Evolutionary conservation across 2,888 invertebrate genomes (phyloP), one percentile per base, ranked within the genome.

Genomic region (Acrobasis consociella): DNA sequence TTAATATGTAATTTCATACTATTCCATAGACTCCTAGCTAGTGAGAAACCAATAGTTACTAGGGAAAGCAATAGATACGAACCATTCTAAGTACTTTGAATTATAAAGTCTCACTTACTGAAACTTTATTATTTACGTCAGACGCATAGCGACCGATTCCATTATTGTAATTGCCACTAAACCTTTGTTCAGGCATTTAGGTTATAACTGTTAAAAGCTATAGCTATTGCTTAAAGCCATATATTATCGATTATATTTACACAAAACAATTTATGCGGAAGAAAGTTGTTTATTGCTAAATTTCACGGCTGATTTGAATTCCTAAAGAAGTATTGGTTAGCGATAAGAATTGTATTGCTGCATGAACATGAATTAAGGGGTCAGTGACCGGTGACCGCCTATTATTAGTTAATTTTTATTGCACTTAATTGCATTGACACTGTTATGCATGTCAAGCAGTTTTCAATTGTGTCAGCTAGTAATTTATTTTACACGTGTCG

Each of bases 351-450:
- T 65, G 67, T 75, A 72, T 77, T 74, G 72, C 70, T 72, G 70
- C 68, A 78, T 84, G 82, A 76, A 76, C 76, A 84, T 83, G 80
- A 81, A 87, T 86, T 82, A 82, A 65, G 55, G 67, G 75, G 88
- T 78, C 82, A 75, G 72, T 67, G 85, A 81, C 83, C 86, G 72
- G 64, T 69, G 70, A 69, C 68, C 64, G 60, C 65, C 70, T 71
- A 72, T 78, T 76, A 69, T 80, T 80, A 76, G 79, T 79, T 75
- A 69, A 69, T 65, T 71, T 73, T 64, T 60, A 74, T 76, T 76
- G 71, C 69, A 68, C 76, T 74, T 74, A 72, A 77, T 78, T 78
- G 71, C 69, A 69, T 60, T 63, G 65, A 65, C 62, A 63, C 49
- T 53, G 17, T 61, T 51, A 62, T 62, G 62, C 58, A 16, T 59